Conservation (phyloP, 2,113 vertebrate genomes). For the Poeciliopsis occidentalis region DNA sequence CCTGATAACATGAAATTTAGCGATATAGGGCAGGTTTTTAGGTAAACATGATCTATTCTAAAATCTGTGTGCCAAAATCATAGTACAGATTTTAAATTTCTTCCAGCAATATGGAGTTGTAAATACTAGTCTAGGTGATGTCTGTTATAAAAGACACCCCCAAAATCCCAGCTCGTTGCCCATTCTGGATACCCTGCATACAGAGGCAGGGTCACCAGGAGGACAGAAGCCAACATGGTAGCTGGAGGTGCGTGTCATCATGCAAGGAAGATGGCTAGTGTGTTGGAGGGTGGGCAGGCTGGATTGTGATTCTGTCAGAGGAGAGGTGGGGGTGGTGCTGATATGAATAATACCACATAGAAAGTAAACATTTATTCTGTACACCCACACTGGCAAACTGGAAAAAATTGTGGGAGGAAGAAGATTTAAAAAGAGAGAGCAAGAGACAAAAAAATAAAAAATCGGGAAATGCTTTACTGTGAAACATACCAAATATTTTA, state of each 20-base stretch:
- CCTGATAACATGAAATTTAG: too few relatives aligned
- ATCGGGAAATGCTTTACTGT: constrained; percentile 38
- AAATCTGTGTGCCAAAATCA: too few relatives aligned
- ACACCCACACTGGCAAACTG: constrained; percentile 68
- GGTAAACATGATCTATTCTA: too few relatives aligned
- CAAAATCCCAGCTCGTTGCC: constrained; percentile 9
- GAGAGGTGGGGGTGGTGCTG: constrained; percentile 14
- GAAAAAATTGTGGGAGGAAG: constrained; percentile 34
- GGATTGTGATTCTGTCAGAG: constrained; percentile 54
- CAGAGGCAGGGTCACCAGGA: constrained; percentile 65
- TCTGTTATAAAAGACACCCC: not conserved
- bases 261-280: constrained; percentile 15
- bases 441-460: not conserved
- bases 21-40: too few relatives aligned
- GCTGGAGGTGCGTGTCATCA: constrained; percentile 47
- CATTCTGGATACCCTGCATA: constrained; percentile 45
- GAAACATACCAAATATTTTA: constrained; percentile 55
- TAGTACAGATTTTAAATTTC: too few relatives aligned
- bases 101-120: not conserved
- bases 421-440: constrained; percentile 21
- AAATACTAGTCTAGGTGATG: not conserved
- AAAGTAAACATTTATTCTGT: constrained; percentile 68
- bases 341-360: constrained; percentile 68
- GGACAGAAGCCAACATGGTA: constrained; percentile 68
- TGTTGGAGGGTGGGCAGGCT: constrained; percentile 27